Percentiles rank a stretch among this genome's conserved stretches.
Conservation (phyloP, 1,140 invertebrate genomes). For the Acyrthosiphon pisum region DNA sequence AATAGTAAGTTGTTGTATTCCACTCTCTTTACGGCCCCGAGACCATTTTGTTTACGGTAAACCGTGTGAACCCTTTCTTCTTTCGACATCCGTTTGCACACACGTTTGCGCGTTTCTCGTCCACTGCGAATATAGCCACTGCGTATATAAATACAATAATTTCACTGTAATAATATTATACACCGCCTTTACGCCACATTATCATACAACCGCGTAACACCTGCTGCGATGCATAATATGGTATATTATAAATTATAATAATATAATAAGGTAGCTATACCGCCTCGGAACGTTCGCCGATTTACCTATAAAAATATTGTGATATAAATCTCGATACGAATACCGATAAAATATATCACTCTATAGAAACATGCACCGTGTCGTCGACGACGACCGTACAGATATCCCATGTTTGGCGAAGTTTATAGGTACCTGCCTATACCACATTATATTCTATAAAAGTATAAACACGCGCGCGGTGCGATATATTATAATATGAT, state of each 20-base stretch:
- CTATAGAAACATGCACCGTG: neutral
- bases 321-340: neutral
- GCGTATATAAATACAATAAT: neutral
- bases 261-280: neutral
- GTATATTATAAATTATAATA: no score
- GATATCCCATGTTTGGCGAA: neutral
- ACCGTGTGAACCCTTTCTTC: conserved; percentile 2
- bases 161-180: neutral
- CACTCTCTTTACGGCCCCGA: neutral
- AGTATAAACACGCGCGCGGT: neutral
- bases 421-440: no score
- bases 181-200: no score
- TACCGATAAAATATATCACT: neutral
- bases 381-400: neutral
- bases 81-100: conserved; percentile 38
- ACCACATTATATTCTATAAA: neutral
- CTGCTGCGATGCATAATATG: no score
- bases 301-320: neutral
- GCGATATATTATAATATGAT: neutral
- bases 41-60: neutral
- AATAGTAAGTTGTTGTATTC: neutral
- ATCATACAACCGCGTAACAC: neutral
- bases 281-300: neutral
- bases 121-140: neutral
- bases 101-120: neutral